Conservation (phyloP, 2,888 invertebrate genomes). For the Petrolisthes cinctipes region DNA sequence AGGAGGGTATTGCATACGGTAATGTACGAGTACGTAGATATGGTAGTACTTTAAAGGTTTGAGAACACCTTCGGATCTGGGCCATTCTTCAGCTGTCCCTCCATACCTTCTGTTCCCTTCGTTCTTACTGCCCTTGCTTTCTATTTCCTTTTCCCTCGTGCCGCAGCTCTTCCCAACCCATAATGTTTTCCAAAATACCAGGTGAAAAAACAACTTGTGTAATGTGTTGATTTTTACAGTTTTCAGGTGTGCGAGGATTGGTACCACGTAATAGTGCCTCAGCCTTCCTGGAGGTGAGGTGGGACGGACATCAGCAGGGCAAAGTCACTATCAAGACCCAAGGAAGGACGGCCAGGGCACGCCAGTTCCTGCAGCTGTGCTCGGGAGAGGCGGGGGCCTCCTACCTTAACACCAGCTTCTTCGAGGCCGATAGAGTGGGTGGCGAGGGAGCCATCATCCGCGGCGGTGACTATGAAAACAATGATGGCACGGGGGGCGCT, state of each 20-base stretch:
- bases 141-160: too few species aligned
- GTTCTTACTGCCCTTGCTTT: too few species aligned
- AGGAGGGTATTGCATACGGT: background rate
- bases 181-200: too few species aligned
- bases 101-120: background rate
- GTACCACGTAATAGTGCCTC: conserved; percentile 28
- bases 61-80: background rate
- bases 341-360: conserved; percentile 32
- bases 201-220: too few species aligned
- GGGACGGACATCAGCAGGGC: conserved; percentile 34
- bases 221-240: conserved; percentile 15
- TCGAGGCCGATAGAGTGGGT: conserved; percentile 38
- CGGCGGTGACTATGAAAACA: conserved; percentile 49
- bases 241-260: conserved; percentile 20
- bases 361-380: conserved; percentile 45
- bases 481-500: conserved; percentile 49
- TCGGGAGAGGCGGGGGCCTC: conserved; percentile 50
- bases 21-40: background rate
- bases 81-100: background rate
- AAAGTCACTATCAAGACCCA: conserved; percentile 37
- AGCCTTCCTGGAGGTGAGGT: conserved; percentile 49
- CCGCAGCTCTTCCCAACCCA: too few species aligned
- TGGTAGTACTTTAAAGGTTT: background rate
- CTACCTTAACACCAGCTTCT: conserved; percentile 38
- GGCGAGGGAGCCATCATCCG: conserved; percentile 48